Evolutionary conservation across 37 sponge, comb jelly and placozoan genomes (phyloP).

Genomic region (Dysidea cf. avara): DNA sequence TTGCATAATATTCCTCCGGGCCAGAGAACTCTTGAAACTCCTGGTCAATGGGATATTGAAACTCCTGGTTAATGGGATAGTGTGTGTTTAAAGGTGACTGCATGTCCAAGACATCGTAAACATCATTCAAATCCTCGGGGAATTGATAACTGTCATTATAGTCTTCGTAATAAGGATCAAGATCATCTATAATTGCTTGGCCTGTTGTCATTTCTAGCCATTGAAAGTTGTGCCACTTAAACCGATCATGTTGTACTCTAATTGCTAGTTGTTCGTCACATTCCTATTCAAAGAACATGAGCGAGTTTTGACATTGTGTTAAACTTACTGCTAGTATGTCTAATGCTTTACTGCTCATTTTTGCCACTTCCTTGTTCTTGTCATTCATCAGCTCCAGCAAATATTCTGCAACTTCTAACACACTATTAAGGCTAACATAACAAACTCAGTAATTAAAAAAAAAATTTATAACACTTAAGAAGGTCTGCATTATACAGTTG

Average conservation of each 20-base stretch:
- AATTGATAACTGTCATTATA: no score
- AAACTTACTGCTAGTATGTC: slow-evolving; percentile 71
- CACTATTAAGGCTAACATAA: background rate
- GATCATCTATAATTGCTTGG: no score
- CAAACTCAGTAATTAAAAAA: background rate
- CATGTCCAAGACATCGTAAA: no score
- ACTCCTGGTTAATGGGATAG: no score
- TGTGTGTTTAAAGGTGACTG: no score
- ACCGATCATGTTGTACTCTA: slow-evolving; percentile 71
- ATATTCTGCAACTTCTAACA: slow-evolving; percentile 76
- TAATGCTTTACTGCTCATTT: slow-evolving; percentile 69
- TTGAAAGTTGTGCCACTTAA: slow-evolving; percentile 83
- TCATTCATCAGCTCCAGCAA: slow-evolving; percentile 92
- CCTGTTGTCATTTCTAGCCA: slow-evolving; percentile 92
- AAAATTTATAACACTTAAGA: background rate
- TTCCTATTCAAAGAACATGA: slow-evolving; percentile 46
- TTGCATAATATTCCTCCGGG: no score
- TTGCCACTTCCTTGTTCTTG: slow-evolving; percentile 83
- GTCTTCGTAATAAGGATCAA: no score
- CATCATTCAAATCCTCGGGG: no score
- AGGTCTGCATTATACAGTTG: background rate
- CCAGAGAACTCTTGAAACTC: no score
- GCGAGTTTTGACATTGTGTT: background rate
- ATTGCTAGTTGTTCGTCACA: slow-evolving; percentile 68
- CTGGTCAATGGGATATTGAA: no score